Evolutionary conservation across 2,888 invertebrate genomes (phyloP).

Genomic region (Parasteatoda lunata): DNA sequence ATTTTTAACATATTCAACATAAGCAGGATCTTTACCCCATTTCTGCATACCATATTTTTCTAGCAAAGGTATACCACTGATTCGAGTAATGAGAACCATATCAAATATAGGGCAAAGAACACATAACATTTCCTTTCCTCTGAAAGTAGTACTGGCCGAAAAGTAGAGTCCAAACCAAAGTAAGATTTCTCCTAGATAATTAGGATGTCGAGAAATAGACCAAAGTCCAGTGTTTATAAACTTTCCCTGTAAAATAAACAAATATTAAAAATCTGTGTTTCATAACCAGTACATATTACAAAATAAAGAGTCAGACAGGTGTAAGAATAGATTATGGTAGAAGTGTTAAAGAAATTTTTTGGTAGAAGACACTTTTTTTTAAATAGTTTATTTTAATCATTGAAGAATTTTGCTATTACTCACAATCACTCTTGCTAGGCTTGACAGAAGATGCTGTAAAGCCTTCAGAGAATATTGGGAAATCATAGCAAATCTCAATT

Average conservation of each 20-base stretch:
- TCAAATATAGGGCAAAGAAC: constrained; percentile 72
- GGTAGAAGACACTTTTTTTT: neutral
- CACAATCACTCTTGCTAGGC: no score
- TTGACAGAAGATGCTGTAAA: no score
- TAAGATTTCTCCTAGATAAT: constrained; percentile 74
- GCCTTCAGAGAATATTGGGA: no score
- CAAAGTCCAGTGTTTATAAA: constrained; percentile 72
- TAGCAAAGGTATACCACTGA: constrained; percentile 74
- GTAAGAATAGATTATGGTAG: neutral
- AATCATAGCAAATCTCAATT: no score
- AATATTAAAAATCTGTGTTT: neutral
- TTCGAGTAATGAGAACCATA: constrained; percentile 73
- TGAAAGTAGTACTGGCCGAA: constrained; percentile 61
- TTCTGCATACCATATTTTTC: constrained; percentile 73
- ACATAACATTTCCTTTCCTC: constrained; percentile 56
- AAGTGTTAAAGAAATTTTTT: neutral
- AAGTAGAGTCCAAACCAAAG: constrained; percentile 74
- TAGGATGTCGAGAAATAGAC: constrained; percentile 74
- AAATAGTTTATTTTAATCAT: no score
- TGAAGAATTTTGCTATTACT: no score
- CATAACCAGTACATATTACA: neutral
- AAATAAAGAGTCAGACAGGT: neutral
- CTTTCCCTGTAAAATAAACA: constrained; percentile 43
- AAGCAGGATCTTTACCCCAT: constrained; percentile 74
- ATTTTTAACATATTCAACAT: constrained; percentile 73